These are phyloP conservation scores for Aspidiotus destructor DNA, from an alignment of 2,888 invertebrate species.

Conservation along the genomic window DNA sequence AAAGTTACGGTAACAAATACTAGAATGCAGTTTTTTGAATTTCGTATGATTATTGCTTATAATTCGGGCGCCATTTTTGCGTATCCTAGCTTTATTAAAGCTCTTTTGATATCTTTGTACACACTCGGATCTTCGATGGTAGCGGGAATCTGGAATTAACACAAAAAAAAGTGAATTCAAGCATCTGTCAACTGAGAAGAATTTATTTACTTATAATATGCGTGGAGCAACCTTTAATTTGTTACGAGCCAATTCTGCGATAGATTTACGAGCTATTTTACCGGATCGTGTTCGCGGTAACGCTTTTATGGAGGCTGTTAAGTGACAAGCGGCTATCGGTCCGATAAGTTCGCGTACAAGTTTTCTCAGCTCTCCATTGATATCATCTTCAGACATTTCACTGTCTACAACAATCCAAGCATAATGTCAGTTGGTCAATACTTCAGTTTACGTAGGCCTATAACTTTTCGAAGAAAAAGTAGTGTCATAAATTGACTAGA, in stretches of 20 bases:
- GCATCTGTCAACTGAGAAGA: background rate
- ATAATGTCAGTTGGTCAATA: no score
- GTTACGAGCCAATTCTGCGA: conserved; percentile 73
- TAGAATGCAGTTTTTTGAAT: no score
- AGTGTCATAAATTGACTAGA: no score
- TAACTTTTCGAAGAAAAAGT: no score
- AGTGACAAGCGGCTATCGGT: conserved; percentile 79
- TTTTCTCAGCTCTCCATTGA: conserved; percentile 49
- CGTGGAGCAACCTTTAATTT: conserved; percentile 54
- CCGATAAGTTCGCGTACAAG: conserved; percentile 61
- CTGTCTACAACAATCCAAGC: conserved; percentile 42
- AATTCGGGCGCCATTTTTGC: conserved; percentile 43
- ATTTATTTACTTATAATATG: background rate
- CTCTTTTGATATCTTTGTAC: conserved; percentile 64
- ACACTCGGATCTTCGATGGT: conserved; percentile 81
- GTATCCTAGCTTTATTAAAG: conserved; percentile 64
- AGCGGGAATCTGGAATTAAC: conserved; percentile 54
- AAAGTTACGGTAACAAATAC: no score
- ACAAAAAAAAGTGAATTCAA: conserved; percentile 2
- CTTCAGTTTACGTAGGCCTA: no score
- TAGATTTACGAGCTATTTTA: conserved; percentile 69
- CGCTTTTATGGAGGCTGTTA: conserved; percentile 66
- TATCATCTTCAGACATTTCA: conserved; percentile 46
- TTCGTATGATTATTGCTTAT: conserved; percentile 19
- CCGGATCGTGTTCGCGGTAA: conserved; percentile 84